A percentile compares a stretch with the other conserved stretches of the same genome.
These are phyloP conservation scores for Dicaeum eximium DNA, from an alignment of 2,113 vertebrate species.

Conservation along the genomic window DNA sequence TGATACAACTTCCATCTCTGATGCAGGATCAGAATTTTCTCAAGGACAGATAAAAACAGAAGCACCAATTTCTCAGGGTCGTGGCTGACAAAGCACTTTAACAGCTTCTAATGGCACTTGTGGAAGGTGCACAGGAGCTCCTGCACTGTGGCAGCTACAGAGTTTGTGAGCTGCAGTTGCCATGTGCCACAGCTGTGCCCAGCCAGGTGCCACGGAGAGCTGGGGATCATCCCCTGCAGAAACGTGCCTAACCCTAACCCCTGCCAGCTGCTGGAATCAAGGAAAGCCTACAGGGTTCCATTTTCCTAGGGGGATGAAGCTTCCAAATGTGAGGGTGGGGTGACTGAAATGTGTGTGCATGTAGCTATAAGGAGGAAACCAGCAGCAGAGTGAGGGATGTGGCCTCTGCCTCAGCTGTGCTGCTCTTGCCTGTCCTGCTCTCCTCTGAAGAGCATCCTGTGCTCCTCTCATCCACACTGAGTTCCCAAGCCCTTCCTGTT, in stretches of 20 bases:
- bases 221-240: background rate
- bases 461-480: background rate
- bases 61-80: slow-evolving; percentile 15
- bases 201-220: accelerated
- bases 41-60: background rate
- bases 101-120: background rate
- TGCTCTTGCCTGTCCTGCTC: background rate
- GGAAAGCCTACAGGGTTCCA: background rate
- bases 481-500: background rate
- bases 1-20: background rate
- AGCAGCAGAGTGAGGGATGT: background rate
- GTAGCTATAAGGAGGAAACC: accelerated
- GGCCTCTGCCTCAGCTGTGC: background rate
- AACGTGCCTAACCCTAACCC: background rate
- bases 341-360: accelerated
- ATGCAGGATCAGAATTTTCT: background rate
- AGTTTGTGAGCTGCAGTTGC: background rate
- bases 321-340: accelerated
- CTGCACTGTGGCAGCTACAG: background rate
- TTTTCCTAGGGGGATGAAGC: background rate
- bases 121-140: background rate
- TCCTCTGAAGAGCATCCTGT: background rate
- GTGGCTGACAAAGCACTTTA: slow-evolving; percentile 37
- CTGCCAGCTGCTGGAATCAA: background rate
- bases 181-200: background rate